phyloP scores from a whole-genome alignment of 1,140 invertebrate genomes.

The Microvelia longipes region DNA sequence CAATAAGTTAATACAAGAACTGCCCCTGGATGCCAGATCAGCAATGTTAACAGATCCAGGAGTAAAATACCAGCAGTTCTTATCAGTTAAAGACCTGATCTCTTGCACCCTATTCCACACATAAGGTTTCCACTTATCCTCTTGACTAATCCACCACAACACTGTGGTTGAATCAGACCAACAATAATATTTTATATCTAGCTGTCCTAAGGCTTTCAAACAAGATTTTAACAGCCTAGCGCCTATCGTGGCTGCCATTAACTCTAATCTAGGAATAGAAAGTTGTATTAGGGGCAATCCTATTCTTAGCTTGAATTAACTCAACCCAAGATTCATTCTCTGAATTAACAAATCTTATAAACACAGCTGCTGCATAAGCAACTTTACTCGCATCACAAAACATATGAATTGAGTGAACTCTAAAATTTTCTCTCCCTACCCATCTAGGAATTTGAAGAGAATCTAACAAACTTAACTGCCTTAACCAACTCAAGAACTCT shows the following conservation, averaged over 20 bases:
- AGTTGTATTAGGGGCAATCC: slow-evolving; percentile 25
- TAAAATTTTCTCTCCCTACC: background rate
- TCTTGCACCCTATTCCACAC: slow-evolving; percentile 28
- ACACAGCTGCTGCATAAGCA: slow-evolving; percentile 23
- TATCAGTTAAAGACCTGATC: slow-evolving; percentile 4
- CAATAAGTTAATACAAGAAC: slow-evolving; percentile 21
- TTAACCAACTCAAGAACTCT: background rate
- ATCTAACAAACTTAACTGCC: background rate
- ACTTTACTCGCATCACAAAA: slow-evolving; percentile 26
- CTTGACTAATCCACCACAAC: slow-evolving; percentile 24
- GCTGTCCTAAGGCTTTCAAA: background rate
- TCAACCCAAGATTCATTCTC: background rate
- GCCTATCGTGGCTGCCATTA: slow-evolving; percentile 27
- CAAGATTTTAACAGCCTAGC: slow-evolving; percentile 16
- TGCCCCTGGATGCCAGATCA: slow-evolving; percentile 30
- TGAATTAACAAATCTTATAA: slow-evolving; percentile 14
- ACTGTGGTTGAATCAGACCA: slow-evolving; percentile 28
- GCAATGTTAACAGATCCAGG: slow-evolving; percentile 12
- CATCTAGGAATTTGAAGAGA: background rate
- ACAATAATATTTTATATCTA: slow-evolving; percentile 15
- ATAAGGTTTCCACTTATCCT: slow-evolving; percentile 26
- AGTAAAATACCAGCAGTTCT: background rate
- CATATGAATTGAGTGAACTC: slow-evolving; percentile 20
- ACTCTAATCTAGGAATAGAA: slow-evolving; percentile 27
- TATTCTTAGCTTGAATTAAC: slow-evolving; percentile 16